These are phyloP conservation scores for Dipodomys merriami DNA, from an alignment of 2,113 vertebrate species.

Conservation along the genomic window DNA sequence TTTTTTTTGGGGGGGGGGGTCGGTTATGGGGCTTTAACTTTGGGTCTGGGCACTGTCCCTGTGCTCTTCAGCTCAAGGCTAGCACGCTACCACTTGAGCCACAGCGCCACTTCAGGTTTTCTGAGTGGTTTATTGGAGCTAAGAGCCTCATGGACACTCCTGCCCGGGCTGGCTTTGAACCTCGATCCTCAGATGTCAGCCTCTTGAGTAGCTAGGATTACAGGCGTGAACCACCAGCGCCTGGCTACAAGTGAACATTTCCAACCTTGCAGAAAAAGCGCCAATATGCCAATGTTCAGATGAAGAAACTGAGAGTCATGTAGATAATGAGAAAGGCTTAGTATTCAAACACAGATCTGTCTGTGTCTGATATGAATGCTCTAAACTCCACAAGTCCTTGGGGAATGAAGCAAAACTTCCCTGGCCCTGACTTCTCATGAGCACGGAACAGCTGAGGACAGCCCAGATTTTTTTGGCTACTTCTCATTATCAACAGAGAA, in stretches of 20 bases:
- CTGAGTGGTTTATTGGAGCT: too few species aligned
- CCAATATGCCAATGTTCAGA: background rate
- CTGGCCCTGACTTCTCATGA: background rate
- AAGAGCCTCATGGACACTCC: too few species aligned
- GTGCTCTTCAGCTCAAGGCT: too few species aligned
- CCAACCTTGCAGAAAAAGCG: background rate
- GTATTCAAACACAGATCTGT: background rate
- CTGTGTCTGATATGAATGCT: background rate
- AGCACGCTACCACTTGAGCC: too few species aligned
- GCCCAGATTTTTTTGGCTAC: slow-evolving; percentile 46
- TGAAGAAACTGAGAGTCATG: background rate
- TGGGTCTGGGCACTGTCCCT: too few species aligned
- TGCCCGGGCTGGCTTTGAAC: too few species aligned
- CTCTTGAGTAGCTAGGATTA: too few species aligned
- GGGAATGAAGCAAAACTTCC: background rate
- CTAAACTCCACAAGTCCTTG: background rate
- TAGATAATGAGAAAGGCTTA: background rate
- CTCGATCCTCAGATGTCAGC: too few species aligned
- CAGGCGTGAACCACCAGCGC: too few species aligned
- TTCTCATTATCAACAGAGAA: slow-evolving; percentile 63
- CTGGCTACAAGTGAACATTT: background rate
- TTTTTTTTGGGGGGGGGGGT: too few species aligned
- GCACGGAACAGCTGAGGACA: background rate
- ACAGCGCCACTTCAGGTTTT: too few species aligned
- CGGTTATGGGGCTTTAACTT: too few species aligned